These are phyloP conservation scores for Petroica traversi DNA, from an alignment of 2,113 vertebrate species.

Conservation along the genomic window DNA sequence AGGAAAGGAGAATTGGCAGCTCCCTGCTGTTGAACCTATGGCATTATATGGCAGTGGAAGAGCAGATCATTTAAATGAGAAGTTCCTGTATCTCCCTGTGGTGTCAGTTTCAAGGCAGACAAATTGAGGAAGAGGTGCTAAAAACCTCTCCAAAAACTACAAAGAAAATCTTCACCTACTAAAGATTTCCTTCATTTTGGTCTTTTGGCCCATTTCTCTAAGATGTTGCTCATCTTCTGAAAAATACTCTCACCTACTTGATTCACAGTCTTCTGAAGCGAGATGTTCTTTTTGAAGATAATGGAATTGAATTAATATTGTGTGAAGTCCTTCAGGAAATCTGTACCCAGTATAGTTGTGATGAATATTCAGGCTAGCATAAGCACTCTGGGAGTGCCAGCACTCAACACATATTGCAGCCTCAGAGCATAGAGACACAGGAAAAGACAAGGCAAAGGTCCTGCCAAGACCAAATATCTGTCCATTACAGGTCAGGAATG, in stretches of 20 bases:
- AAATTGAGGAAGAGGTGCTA: background rate
- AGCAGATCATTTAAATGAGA: background rate
- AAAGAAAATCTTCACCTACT: background rate
- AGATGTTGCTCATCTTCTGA: background rate
- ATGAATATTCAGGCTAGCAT: background rate
- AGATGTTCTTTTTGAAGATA: background rate
- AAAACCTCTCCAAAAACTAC: background rate
- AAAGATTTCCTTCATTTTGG: background rate
- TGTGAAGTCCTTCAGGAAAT: background rate
- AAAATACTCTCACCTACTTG: background rate
- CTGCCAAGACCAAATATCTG: background rate
- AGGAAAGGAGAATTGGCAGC: background rate
- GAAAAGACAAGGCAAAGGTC: background rate
- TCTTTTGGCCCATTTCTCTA: background rate
- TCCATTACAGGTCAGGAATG: background rate
- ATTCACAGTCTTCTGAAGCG: fast-evolving
- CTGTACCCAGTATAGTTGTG: background rate
- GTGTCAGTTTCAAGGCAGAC: background rate
- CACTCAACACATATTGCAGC: background rate
- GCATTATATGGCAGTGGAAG: background rate
- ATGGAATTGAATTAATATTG: background rate
- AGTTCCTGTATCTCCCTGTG: background rate
- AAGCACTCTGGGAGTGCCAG: background rate
- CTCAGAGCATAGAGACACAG: background rate
- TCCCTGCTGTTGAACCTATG: background rate